Percentiles rank a stretch among this genome's conserved stretches.
Evolutionary conservation across 2,113 vertebrate genomes (phyloP).

Genomic region (Sialia sialis): DNA sequence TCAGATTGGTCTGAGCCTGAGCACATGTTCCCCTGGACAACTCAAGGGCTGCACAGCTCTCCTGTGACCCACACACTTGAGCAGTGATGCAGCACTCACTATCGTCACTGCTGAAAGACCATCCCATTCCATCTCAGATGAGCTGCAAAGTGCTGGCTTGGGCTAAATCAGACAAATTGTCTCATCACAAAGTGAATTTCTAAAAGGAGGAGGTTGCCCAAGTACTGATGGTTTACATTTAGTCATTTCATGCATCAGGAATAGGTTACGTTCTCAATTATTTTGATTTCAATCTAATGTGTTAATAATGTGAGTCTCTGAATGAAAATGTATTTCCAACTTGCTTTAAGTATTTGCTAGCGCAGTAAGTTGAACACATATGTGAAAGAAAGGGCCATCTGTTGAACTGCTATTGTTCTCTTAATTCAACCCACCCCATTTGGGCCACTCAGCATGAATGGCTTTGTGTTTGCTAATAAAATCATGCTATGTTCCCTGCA

Average conservation of each 20-base stretch:
- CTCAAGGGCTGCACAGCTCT: background rate
- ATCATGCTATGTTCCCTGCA: slow-evolving; percentile 25
- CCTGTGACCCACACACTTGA: fast-evolving
- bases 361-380: background rate
- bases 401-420: slow-evolving; percentile 61
- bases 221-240: background rate
- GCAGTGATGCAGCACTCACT: background rate
- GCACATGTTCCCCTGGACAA: background rate
- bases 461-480: slow-evolving; percentile 59
- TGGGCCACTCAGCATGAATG: slow-evolving; percentile 15
- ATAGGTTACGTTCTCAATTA: background rate
- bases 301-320: slow-evolving; percentile 21
- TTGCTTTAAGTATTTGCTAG: background rate
- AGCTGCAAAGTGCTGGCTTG: background rate
- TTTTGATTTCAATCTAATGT: slow-evolving; percentile 23
- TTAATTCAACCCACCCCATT: slow-evolving; percentile 51
- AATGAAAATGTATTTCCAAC: slow-evolving; percentile 30
- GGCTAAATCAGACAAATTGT: background rate
- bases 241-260: background rate
- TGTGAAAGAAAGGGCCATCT: slow-evolving; percentile 24
- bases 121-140: background rate
- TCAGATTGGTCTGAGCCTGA: background rate
- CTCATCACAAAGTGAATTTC: background rate
- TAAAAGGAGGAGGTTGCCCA: background rate
- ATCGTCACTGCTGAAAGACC: background rate